Evolutionary conservation across 1,140 invertebrate species (phyloP).

Genomic region (Penaeus indicus): DNA sequence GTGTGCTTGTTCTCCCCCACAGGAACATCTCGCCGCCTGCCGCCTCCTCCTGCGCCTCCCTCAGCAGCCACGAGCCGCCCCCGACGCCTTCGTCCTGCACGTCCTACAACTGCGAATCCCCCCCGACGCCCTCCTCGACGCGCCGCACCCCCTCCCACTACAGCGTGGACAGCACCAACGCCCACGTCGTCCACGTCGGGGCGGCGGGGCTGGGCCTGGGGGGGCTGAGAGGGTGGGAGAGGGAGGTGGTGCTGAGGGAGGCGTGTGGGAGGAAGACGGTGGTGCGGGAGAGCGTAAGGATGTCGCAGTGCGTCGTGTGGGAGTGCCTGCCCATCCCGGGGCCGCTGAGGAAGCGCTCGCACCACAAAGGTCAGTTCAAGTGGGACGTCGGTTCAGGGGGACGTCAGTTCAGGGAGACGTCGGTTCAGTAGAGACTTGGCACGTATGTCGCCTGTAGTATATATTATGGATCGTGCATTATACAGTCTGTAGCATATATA

Average conservation of each 20-base stretch:
- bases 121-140: slow-evolving; percentile 39
- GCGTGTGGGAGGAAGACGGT: slow-evolving; percentile 27
- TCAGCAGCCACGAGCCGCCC: slow-evolving; percentile 42
- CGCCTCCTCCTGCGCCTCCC: slow-evolving; percentile 45
- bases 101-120: slow-evolving; percentile 28
- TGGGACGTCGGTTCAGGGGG: too few species aligned
- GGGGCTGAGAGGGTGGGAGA: slow-evolving; percentile 34
- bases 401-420: too few species aligned
- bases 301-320: slow-evolving; percentile 59
- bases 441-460: too few species aligned
- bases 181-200: slow-evolving; percentile 51
- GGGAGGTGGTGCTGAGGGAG: slow-evolving; percentile 43
- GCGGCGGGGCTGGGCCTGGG: slow-evolving; percentile 33
- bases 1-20: not conserved
- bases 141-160: slow-evolving; percentile 35
- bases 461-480: too few species aligned
- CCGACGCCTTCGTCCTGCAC: slow-evolving; percentile 33
- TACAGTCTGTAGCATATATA: too few species aligned
- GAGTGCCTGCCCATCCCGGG: slow-evolving; percentile 45
- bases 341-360: not conserved
- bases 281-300: slow-evolving; percentile 49
- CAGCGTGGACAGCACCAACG: slow-evolving; percentile 48
- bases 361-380: too few species aligned
- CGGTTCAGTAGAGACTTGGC: too few species aligned
- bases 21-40: slow-evolving; percentile 15